These are phyloP conservation scores for Cyprinus carpio DNA, from an alignment of 2,113 vertebrate species.

Conservation along the genomic window DNA sequence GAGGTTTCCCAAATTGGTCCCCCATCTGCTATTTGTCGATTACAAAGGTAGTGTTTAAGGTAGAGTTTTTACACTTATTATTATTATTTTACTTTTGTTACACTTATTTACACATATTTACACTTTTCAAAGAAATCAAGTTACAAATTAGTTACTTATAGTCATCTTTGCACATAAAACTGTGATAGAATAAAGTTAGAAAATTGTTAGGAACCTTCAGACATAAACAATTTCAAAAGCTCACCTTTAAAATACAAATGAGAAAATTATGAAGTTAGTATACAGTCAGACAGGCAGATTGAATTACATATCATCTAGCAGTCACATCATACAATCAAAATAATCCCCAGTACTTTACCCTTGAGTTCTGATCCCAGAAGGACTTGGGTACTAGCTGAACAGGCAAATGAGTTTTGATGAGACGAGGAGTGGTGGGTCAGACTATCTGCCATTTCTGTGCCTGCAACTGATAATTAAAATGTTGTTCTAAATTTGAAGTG, in stretches of 20 bases:
- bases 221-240: too few relatives aligned
- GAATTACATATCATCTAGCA: background rate
- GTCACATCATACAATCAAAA: background rate
- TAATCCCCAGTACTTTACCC: slow-evolving; percentile 65
- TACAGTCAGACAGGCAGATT: background rate
- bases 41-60: background rate
- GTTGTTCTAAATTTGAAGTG: slow-evolving; percentile 18
- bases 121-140: background rate
- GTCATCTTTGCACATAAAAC: background rate
- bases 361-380: slow-evolving; percentile 81
- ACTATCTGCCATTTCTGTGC: slow-evolving; percentile 61
- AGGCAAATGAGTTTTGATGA: slow-evolving; percentile 82
- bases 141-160: background rate
- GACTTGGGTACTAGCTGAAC: slow-evolving; percentile 76
- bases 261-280: background rate
- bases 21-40: background rate
- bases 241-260: background rate
- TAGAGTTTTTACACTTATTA: background rate
- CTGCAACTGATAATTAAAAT: slow-evolving; percentile 52
- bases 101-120: too few relatives aligned
- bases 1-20: background rate
- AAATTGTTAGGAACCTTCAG: too few relatives aligned
- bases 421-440: slow-evolving; percentile 69
- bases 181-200: too few relatives aligned
- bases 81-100: too few relatives aligned